Evolutionary conservation across 2,797 vertebrate genomes (phyloP).

Genomic region (Characodon lateralis): DNA sequence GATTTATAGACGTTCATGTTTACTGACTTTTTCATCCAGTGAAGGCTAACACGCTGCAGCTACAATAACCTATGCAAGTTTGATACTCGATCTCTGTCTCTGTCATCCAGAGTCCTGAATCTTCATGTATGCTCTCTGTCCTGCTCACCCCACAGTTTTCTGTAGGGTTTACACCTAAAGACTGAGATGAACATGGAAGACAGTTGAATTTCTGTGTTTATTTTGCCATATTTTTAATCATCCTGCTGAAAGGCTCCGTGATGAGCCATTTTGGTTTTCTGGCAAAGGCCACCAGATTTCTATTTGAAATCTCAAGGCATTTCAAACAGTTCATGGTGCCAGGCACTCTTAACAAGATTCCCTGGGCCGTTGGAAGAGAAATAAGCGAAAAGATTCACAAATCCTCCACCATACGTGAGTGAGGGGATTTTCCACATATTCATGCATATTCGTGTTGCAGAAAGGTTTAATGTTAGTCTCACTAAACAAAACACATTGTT

Average conservation of each 20-base stretch:
- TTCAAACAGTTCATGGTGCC: not conserved
- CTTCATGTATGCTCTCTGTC: not conserved
- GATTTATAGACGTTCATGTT: not conserved
- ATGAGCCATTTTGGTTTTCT: not conserved
- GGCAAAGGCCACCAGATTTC: not conserved
- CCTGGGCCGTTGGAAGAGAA: not conserved
- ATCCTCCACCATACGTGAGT: not conserved
- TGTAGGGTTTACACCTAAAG: not conserved
- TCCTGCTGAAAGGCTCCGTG: not conserved
- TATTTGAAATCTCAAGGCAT: not conserved
- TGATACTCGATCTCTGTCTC: not conserved
- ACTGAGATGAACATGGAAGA: not conserved
- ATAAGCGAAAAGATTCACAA: not conserved
- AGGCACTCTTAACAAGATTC: not conserved
- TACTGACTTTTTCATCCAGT: not conserved
- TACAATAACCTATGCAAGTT: not conserved
- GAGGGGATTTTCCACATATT: not conserved
- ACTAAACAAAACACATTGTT: not conserved
- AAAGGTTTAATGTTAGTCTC: not conserved
- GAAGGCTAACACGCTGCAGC: not conserved
- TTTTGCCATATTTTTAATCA: not conserved
- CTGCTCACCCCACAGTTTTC: not conserved
- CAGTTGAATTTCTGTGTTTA: not conserved
- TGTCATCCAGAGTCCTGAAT: not conserved
- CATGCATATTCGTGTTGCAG: too few species aligned